Percentiles rank a stretch among this genome's conserved stretches.
Conservation (phyloP, 2,888 invertebrate species). For the Diogma glabrata region DNA sequence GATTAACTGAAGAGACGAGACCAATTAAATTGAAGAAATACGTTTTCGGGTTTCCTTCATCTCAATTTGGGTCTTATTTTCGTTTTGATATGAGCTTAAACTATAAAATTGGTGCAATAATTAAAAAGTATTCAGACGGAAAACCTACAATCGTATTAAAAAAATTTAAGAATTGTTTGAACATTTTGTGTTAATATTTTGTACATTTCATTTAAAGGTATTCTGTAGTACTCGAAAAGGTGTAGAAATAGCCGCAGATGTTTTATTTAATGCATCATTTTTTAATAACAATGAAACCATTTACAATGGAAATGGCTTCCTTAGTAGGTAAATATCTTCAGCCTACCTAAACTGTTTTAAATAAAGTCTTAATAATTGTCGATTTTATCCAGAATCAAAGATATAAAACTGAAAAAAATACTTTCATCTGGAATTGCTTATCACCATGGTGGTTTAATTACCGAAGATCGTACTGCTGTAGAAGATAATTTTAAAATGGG, state of each 20-base stretch:
- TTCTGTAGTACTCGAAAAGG: slow-evolving; percentile 71
- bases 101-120: slow-evolving; percentile 56
- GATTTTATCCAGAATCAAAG: slow-evolving; percentile 16
- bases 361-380: not conserved
- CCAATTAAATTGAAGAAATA: slow-evolving; percentile 62
- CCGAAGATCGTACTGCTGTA: slow-evolving; percentile 49
- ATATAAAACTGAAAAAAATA: slow-evolving; percentile 35
- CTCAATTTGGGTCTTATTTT: slow-evolving; percentile 47
- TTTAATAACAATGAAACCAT: too few species aligned
- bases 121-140: slow-evolving; percentile 55
- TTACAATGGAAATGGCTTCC: slow-evolving; percentile 36
- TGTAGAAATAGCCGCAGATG: slow-evolving; percentile 53
- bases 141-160: slow-evolving; percentile 57
- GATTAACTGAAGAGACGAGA: slow-evolving; percentile 57
- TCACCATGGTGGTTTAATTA: slow-evolving; percentile 66
- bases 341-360: too few species aligned
- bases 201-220: slow-evolving; percentile 38
- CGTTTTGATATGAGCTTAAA: slow-evolving; percentile 67
- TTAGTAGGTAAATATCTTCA: too few species aligned
- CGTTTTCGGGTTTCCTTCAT: slow-evolving; percentile 56
- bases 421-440: slow-evolving; percentile 55
- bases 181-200: not conserved
- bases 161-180: slow-evolving; percentile 5
- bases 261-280: too few species aligned
- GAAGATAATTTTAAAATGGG: slow-evolving; percentile 55